These are phyloP conservation scores for Rhyacichthys aspro DNA, from an alignment of 2,797 vertebrate genomes.

Conservation along the genomic window DNA sequence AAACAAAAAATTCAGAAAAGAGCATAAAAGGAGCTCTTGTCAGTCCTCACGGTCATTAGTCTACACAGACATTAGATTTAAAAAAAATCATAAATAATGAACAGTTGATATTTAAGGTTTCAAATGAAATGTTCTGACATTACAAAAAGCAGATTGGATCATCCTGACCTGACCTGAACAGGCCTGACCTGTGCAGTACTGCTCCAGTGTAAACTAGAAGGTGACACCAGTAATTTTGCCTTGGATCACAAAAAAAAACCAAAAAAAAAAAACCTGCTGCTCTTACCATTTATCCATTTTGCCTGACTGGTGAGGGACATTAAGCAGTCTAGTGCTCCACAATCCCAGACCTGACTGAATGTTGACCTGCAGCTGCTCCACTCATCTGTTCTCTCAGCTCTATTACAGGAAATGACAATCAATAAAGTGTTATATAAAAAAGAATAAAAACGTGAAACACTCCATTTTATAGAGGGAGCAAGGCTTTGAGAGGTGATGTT, in stretches of 20 bases:
- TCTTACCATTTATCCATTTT: constrained; percentile 9
- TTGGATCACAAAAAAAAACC: constrained; percentile 17
- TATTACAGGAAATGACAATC: constrained; percentile 4
- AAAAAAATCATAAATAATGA: too few species aligned
- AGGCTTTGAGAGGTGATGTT: neutral
- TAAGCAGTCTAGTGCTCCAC: constrained; percentile 13
- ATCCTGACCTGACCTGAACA: too few species aligned
- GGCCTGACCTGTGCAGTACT: too few species aligned
- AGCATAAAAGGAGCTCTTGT: too few species aligned
- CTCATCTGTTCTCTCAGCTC: constrained; percentile 10
- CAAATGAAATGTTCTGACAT: too few species aligned
- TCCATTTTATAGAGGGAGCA: constrained; percentile 2
- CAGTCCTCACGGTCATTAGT: too few species aligned
- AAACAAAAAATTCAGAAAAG: too few species aligned
- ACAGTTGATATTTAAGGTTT: too few species aligned
- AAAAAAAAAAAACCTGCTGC: neutral
- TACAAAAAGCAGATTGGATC: too few species aligned
- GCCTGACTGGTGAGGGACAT: constrained; percentile 29
- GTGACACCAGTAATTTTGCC: neutral
- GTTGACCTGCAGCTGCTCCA: constrained; percentile 2
- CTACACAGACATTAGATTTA: too few species aligned
- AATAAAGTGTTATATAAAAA: constrained; percentile 5
- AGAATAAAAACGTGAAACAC: neutral
- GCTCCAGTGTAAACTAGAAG: too few species aligned
- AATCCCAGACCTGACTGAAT: constrained; percentile 9